Percentiles rank a stretch among this genome's conserved stretches.
These are phyloP conservation scores for Tryphoninae sp. DNA, from an alignment of 2,888 invertebrate species.

Conservation along the genomic window DNA sequence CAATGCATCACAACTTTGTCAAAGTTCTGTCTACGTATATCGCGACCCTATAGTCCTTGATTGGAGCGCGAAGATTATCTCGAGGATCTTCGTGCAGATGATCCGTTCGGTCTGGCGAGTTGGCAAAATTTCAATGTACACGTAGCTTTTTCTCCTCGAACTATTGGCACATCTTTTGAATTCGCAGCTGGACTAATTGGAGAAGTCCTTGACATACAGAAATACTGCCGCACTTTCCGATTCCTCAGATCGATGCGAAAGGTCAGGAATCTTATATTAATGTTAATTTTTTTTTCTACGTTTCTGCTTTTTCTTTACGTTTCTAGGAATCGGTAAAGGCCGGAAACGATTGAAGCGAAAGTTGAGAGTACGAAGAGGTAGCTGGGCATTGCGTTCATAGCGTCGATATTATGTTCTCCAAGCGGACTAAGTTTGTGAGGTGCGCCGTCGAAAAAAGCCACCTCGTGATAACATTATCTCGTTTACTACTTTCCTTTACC, in stretches of 20 bases:
- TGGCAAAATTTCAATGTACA: too few relatives aligned
- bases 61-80: too few relatives aligned
- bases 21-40: too few relatives aligned
- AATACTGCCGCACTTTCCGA: neutral
- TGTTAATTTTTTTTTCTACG: neutral
- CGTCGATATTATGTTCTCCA: constrained; percentile 40
- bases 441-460: constrained; percentile 45
- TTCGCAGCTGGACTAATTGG: too few relatives aligned
- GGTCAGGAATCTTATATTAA: neutral
- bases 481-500: constrained; percentile 47
- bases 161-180: too few relatives aligned
- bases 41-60: too few relatives aligned
- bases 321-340: neutral
- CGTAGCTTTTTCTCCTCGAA: too few relatives aligned
- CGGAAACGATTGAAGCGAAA: constrained; percentile 17
- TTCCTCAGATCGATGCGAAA: neutral
- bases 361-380: neutral
- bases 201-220: neutral
- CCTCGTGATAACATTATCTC: constrained; percentile 60
- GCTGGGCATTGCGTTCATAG: constrained; percentile 1
- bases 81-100: too few relatives aligned
- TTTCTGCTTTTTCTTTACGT: neutral
- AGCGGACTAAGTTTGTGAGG: constrained; percentile 57
- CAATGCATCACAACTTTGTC: too few relatives aligned
- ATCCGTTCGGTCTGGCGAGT: too few relatives aligned